These are phyloP conservation scores for Blastomussa wellsi DNA, from an alignment of 92 coral and sea anemone species.

Conservation along the genomic window DNA sequence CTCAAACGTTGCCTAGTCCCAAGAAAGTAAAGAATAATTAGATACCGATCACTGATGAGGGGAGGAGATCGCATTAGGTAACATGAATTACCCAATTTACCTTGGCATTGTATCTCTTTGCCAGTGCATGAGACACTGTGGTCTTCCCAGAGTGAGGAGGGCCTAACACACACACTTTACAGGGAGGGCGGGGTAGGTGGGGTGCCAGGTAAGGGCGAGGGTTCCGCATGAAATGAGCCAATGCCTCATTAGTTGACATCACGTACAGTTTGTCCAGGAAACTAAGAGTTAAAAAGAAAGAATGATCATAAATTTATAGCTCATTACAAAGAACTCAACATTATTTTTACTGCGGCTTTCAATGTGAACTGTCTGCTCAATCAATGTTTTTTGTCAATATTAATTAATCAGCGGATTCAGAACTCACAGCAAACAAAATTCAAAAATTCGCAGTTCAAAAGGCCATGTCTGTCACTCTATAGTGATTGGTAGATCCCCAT, in stretches of 20 bases:
- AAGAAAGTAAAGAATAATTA: neutral
- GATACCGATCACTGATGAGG: neutral
- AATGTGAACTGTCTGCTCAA: too few species aligned
- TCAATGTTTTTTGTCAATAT: too few species aligned
- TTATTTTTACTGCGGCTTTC: too few species aligned
- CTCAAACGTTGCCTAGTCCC: too few species aligned
- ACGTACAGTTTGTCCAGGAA: slow-evolving; percentile 91
- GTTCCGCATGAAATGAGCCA: slow-evolving; percentile 88
- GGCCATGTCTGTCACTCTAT: too few species aligned
- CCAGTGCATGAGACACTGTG: slow-evolving; percentile 73
- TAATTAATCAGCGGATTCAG: too few species aligned
- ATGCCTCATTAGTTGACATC: slow-evolving; percentile 81
- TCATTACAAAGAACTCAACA: too few species aligned
- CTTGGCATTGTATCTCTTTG: slow-evolving; percentile 88
- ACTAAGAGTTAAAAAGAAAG: slow-evolving; percentile 43
- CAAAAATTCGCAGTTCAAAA: too few species aligned
- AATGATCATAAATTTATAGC: neutral
- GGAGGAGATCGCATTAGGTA: neutral
- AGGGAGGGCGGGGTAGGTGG: slow-evolving; percentile 89
- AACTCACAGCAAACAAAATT: too few species aligned
- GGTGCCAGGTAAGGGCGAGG: slow-evolving; percentile 83
- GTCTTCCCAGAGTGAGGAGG: slow-evolving; percentile 96
- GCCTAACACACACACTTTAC: slow-evolving; percentile 91
- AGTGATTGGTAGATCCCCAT: too few species aligned
- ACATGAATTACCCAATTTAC: slow-evolving; percentile 43